Percentiles rank a stretch among this genome's conserved stretches.
Evolutionary conservation across 2,888 invertebrate genomes (phyloP).

Genomic region (Apodemia hepburni): DNA sequence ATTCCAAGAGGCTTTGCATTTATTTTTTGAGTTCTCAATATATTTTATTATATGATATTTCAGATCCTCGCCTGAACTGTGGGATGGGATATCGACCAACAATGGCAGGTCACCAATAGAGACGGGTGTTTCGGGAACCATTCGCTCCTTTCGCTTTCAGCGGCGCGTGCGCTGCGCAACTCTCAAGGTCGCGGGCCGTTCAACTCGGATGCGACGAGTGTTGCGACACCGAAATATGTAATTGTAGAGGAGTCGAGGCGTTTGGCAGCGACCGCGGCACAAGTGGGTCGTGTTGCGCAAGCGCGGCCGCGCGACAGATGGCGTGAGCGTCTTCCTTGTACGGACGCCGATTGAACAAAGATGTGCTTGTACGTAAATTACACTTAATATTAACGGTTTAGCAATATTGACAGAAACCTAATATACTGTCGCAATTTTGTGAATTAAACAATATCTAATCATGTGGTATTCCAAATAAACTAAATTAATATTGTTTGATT

Average conservation of each 20-base stretch:
- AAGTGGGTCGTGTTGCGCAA: slow-evolving; percentile 78
- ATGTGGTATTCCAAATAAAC: too few relatives aligned
- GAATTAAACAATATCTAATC: too few relatives aligned
- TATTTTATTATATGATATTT: neutral
- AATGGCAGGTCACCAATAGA: neutral
- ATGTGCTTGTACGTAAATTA: slow-evolving; percentile 15
- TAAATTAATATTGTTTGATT: too few relatives aligned
- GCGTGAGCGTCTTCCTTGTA: slow-evolving; percentile 71
- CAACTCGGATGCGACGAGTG: slow-evolving; percentile 77
- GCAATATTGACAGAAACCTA: neutral
- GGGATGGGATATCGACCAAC: neutral
- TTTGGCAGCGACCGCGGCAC: slow-evolving; percentile 72
- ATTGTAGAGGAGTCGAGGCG: slow-evolving; percentile 75
- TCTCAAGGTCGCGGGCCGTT: slow-evolving; percentile 77
- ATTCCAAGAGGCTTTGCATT: too few relatives aligned
- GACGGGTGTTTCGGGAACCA: slow-evolving; percentile 41
- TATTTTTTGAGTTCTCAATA: too few relatives aligned
- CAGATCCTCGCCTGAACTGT: neutral
- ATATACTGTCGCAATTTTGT: neutral
- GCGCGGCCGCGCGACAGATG: slow-evolving; percentile 65
- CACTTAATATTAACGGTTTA: neutral
- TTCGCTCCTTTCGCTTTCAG: slow-evolving; percentile 72
- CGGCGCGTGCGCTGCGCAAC: slow-evolving; percentile 70
- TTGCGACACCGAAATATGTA: slow-evolving; percentile 79
- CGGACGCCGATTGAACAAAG: slow-evolving; percentile 39